Conservation (phyloP, 2,113 vertebrate species). For the Eleginops maclovinus region DNA sequence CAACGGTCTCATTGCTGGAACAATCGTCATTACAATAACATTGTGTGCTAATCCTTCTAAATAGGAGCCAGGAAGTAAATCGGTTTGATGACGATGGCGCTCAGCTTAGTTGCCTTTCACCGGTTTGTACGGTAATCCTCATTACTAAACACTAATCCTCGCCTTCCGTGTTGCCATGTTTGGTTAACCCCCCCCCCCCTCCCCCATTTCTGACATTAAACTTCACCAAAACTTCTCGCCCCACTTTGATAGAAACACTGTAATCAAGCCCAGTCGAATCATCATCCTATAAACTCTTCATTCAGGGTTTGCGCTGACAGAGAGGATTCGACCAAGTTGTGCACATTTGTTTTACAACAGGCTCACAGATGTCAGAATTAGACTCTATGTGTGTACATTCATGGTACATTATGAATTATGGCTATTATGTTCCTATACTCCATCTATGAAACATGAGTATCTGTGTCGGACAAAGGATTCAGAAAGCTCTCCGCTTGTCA, state of each 20-base stretch:
- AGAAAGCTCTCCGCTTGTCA: slow-evolving; percentile 10
- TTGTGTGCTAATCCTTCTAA: slow-evolving; percentile 81
- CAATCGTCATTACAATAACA: slow-evolving; percentile 79
- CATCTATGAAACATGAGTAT: slow-evolving; percentile 40
- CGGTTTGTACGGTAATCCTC: slow-evolving; percentile 75
- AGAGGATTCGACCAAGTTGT: slow-evolving; percentile 30
- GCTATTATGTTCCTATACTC: slow-evolving; percentile 18
- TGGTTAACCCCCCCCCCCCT: neutral
- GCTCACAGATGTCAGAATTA: slow-evolving; percentile 54
- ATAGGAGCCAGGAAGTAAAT: slow-evolving; percentile 75
- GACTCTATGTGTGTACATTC: slow-evolving; percentile 46
- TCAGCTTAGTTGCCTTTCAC: slow-evolving; percentile 70
- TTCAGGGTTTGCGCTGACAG: neutral
- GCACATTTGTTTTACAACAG: slow-evolving; percentile 41
- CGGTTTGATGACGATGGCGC: slow-evolving; percentile 69
- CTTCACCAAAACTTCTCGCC: slow-evolving; percentile 61
- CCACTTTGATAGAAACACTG: slow-evolving; percentile 33
- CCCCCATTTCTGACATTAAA: slow-evolving; percentile 37
- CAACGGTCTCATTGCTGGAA: slow-evolving; percentile 70
- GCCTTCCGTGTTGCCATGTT: slow-evolving; percentile 34
- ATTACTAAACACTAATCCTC: slow-evolving; percentile 74
- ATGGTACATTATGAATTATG: slow-evolving; percentile 40
- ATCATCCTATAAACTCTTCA: slow-evolving; percentile 12
- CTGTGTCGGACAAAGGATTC: slow-evolving; percentile 68
- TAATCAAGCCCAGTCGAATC: slow-evolving; percentile 5